Conservation (phyloP, 2,113 vertebrate species). For the Lepus europaeus region DNA sequence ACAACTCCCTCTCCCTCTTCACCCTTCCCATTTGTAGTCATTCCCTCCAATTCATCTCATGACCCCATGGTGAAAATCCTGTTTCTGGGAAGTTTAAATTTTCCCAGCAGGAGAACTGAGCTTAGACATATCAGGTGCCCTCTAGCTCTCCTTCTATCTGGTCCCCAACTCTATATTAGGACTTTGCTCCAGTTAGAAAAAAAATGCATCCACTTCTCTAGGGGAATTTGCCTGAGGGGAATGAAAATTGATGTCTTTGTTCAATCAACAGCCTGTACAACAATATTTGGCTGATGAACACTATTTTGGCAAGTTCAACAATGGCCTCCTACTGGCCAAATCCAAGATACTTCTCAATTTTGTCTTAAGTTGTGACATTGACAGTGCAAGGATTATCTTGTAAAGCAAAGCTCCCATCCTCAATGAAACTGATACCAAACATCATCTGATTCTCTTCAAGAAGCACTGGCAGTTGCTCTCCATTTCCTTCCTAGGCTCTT, state of each 20-base stretch:
- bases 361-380: not conserved
- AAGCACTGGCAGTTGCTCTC: not conserved
- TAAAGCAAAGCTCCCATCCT: not conserved
- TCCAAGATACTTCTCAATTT: not conserved
- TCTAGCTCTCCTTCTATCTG: not conserved
- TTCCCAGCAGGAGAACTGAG: not conserved
- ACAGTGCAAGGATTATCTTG: not conserved
- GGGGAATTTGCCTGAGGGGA: not conserved
- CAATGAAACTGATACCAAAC: not conserved
- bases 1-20: not conserved
- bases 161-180: not conserved
- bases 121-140: not conserved
- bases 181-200: not conserved
- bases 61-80: not conserved
- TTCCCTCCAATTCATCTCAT: not conserved
- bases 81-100: not conserved
- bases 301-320: not conserved
- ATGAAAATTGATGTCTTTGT: not conserved
- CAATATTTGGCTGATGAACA: not conserved
- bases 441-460: not conserved
- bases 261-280: not conserved
- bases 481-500: not conserved
- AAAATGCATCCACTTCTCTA: not conserved
- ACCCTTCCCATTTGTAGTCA: not conserved
- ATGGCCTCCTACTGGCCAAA: not conserved